Conservation (phyloP, 2,797 vertebrate species). For the Spinus pinus region DNA sequence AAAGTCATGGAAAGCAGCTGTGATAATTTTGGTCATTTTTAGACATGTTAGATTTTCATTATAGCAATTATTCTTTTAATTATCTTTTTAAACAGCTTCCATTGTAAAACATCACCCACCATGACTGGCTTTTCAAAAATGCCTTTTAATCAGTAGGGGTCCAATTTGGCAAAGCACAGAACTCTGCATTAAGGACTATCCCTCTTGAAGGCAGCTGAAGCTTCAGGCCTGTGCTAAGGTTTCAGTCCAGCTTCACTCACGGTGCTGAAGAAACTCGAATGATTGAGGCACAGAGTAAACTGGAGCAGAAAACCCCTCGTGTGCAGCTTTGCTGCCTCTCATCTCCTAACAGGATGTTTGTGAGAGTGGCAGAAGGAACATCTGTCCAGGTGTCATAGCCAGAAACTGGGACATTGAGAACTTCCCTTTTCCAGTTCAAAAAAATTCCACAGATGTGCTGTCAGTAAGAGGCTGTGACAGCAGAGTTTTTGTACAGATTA, state of each 20-base stretch:
- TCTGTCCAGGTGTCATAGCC: not conserved
- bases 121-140: constrained; percentile 16
- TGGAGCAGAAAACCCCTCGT: not conserved
- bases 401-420: not conserved
- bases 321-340: not conserved
- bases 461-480: not conserved
- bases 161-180: not conserved
- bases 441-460: not conserved
- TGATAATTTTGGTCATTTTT: constrained; percentile 4
- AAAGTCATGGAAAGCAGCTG: constrained; percentile 48
- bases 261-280: not conserved
- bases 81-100: not conserved
- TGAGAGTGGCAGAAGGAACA: not conserved
- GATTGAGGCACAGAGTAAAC: not conserved
- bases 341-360: not conserved
- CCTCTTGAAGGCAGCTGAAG: not conserved
- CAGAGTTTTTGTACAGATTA: not conserved
- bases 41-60: constrained; percentile 10
- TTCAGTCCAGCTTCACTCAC: not conserved
- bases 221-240: not conserved
- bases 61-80: constrained; percentile 24
- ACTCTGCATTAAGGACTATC: not conserved
- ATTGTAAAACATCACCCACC: not conserved
- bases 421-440: not conserved
- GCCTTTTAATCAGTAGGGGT: not conserved